phyloP scores from a whole-genome alignment of 2,113 vertebrate species.

The Sinocyclocheilus maitianheensis region DNA sequence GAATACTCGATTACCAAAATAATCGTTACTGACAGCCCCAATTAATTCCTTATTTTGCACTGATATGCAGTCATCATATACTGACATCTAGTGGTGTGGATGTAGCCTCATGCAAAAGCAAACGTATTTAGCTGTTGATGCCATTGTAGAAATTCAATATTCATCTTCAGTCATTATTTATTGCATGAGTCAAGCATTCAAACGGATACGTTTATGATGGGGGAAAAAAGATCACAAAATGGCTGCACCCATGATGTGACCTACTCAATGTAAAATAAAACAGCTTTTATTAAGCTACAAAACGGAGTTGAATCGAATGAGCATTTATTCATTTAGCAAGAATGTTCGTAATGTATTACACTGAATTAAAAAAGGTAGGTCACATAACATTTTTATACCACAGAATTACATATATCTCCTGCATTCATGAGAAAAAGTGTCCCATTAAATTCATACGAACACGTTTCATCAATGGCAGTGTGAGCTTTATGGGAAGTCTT shows the following conservation, averaged over 20 bases:
- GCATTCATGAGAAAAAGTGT: not conserved
- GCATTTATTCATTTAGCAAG: not conserved
- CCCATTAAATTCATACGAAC: not conserved
- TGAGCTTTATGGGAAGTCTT: constrained; percentile 6
- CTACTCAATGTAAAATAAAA: no score
- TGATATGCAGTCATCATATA: not conserved
- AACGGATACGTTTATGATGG: no score
- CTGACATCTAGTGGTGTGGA: not conserved
- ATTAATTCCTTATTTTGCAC: no score
- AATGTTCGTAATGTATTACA: not conserved
- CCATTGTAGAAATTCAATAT: not conserved
- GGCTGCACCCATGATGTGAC: no score
- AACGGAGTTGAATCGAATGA: not conserved
- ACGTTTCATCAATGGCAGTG: constrained; percentile 15
- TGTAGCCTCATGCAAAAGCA: not conserved
- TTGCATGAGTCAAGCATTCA: not conserved
- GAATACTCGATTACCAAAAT: no score
- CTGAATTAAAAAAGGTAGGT: not conserved
- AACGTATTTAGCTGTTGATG: not conserved
- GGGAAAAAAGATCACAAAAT: no score
- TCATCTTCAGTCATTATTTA: not conserved
- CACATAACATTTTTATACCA: not conserved
- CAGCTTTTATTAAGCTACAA: not conserved
- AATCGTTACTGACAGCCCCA: no score
- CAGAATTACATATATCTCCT: not conserved